These are phyloP conservation scores for Micoletzkya japonica DNA, from an alignment of 2,888 invertebrate species.

Conservation along the genomic window DNA sequence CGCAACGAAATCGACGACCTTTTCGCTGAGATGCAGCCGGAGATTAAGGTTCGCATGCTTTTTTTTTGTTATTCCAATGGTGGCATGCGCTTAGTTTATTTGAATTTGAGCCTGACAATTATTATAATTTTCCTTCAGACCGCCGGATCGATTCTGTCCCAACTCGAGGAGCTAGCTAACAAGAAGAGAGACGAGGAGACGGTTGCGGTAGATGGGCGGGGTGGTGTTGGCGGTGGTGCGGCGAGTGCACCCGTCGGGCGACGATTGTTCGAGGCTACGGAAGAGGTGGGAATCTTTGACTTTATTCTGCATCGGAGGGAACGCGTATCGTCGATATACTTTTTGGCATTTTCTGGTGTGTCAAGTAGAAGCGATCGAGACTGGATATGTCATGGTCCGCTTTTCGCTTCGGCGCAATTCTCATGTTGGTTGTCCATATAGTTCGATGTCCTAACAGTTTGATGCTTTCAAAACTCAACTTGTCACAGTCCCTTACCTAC, in stretches of 20 bases:
- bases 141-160: conserved; percentile 7
- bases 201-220: too few relatives aligned
- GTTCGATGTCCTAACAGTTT: too few relatives aligned
- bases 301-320: too few relatives aligned
- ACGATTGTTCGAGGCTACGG: conserved; percentile 21
- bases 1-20: conserved; percentile 17
- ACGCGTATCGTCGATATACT: too few relatives aligned
- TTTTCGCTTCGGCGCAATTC: too few relatives aligned
- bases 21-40: conserved; percentile 26
- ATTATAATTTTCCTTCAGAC: conserved; percentile 3
- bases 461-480: too few relatives aligned
- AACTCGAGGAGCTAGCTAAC: conserved; percentile 15
- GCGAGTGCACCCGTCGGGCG: conserved; percentile 9
- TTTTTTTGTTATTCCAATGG: not conserved
- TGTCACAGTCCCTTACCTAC: too few relatives aligned
- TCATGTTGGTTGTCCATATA: too few relatives aligned
- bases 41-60: conserved; percentile 3
- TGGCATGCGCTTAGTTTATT: not conserved
- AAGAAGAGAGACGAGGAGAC: not conserved
- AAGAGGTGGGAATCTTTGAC: too few relatives aligned
- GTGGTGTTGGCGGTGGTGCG: not conserved
- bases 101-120: not conserved
- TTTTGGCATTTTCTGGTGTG: too few relatives aligned
- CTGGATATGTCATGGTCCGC: too few relatives aligned
- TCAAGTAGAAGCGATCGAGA: too few relatives aligned